Evolutionary conservation across 2,888 invertebrate genomes (phyloP).

Genomic region (Podotricha telesiphe): DNA sequence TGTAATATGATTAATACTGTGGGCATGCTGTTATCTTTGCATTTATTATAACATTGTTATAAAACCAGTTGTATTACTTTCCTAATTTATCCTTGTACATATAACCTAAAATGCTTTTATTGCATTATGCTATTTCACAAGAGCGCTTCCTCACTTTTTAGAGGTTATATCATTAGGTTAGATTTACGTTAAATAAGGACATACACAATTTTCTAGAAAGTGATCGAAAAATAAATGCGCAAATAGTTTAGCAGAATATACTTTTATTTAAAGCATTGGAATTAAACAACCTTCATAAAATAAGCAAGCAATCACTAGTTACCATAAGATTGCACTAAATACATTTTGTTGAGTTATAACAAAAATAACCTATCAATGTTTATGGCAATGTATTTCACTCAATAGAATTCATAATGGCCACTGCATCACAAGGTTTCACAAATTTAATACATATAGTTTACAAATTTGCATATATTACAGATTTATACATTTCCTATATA

Average conservation of each 20-base stretch:
- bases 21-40: conserved; percentile 71
- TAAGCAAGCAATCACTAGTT: conserved; percentile 12
- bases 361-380: conserved; percentile 7
- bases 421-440: neutral
- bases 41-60: conserved; percentile 82
- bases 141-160: conserved; percentile 20
- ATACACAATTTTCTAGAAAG: neutral
- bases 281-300: conserved; percentile 14
- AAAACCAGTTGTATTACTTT: conserved; percentile 55
- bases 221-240: neutral
- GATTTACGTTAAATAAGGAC: neutral
- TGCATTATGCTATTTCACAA: conserved; percentile 13
- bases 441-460: neutral
- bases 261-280: conserved; percentile 15
- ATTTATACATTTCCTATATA: neutral
- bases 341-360: conserved; percentile 9
- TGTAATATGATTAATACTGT: conserved; percentile 73
- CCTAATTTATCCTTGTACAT: conserved; percentile 28
- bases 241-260: neutral
- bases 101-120: conserved; percentile 6
- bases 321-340: conserved; percentile 6
- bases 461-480: neutral
- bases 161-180: conserved; percentile 37
- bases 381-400: conserved; percentile 16
- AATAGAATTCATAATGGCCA: conserved; percentile 10